Evolutionary conservation across 1,140 invertebrate genomes (phyloP).

Genomic region (Linepithema humile): DNA sequence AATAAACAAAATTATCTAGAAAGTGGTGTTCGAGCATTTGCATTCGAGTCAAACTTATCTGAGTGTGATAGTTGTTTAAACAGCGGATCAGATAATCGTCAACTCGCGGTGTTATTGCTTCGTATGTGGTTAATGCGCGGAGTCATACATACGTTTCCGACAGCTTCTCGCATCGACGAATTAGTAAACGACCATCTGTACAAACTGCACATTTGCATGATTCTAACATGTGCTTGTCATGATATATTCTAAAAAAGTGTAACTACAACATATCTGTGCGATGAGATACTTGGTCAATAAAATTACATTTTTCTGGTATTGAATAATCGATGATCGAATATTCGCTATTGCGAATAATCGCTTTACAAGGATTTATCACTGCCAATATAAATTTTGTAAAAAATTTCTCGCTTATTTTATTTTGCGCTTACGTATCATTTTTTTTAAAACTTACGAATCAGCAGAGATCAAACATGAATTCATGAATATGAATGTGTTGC

Average conservation of each 20-base stretch:
- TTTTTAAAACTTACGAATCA: constrained; percentile 23
- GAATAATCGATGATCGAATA: neutral
- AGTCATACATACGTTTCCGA: neutral
- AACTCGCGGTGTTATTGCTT: neutral
- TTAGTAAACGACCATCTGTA: neutral
- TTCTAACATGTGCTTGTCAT: neutral
- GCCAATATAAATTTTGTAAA: neutral
- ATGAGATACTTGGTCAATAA: neutral
- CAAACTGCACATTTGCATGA: neutral
- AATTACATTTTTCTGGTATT: too few relatives aligned
- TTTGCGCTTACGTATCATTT: neutral
- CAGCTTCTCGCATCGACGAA: neutral
- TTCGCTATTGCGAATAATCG: neutral
- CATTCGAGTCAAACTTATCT: too few relatives aligned
- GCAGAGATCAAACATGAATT: constrained; percentile 30
- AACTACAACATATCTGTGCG: neutral
- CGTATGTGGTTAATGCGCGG: neutral
- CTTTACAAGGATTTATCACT: neutral
- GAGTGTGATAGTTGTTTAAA: neutral
- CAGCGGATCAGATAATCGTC: neutral
- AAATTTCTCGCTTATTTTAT: neutral
- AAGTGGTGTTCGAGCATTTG: neutral
- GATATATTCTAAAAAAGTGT: neutral
- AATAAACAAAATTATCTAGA: neutral
- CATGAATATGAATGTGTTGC: constrained; percentile 40